Evolutionary conservation across 2,797 vertebrate species (phyloP).

Genomic region (Ataeniobius toweri): DNA sequence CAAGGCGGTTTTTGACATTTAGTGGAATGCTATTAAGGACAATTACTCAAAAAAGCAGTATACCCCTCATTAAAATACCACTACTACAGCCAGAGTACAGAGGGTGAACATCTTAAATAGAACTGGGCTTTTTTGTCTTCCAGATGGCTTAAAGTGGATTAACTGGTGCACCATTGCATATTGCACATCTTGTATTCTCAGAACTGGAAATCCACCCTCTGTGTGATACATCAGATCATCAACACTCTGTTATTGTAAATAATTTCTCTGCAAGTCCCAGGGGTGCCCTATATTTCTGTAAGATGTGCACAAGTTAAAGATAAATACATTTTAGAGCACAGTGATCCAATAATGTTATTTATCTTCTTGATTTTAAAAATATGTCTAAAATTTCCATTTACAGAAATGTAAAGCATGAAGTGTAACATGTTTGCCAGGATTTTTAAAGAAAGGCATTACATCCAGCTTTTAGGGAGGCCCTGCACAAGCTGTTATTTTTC

Average conservation of each 20-base stretch:
- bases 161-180: slow-evolving; percentile 30
- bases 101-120: slow-evolving; percentile 51
- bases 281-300: slow-evolving; percentile 17
- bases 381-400: not conserved
- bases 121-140: slow-evolving; percentile 46
- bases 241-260: slow-evolving; percentile 31
- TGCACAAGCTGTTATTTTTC: slow-evolving; percentile 58
- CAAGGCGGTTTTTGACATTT: slow-evolving; percentile 82
- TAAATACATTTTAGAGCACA: slow-evolving; percentile 6
- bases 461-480: slow-evolving; percentile 45
- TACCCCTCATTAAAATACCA: slow-evolving; percentile 75
- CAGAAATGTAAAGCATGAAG: not conserved
- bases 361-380: not conserved
- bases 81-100: slow-evolving; percentile 54
- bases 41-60: slow-evolving; percentile 74
- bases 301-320: not conserved
- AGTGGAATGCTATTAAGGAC: slow-evolving; percentile 74
- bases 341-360: slow-evolving; percentile 7
- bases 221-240: slow-evolving; percentile 26
- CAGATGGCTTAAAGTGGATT: slow-evolving; percentile 40
- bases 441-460: slow-evolving; percentile 17
- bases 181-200: slow-evolving; percentile 20
- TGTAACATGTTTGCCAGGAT: slow-evolving; percentile 5
- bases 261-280: slow-evolving; percentile 21
- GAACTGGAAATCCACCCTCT: slow-evolving; percentile 17